Conservation (phyloP, 2,797 vertebrate genomes). For the Gastrophryne carolinensis region DNA sequence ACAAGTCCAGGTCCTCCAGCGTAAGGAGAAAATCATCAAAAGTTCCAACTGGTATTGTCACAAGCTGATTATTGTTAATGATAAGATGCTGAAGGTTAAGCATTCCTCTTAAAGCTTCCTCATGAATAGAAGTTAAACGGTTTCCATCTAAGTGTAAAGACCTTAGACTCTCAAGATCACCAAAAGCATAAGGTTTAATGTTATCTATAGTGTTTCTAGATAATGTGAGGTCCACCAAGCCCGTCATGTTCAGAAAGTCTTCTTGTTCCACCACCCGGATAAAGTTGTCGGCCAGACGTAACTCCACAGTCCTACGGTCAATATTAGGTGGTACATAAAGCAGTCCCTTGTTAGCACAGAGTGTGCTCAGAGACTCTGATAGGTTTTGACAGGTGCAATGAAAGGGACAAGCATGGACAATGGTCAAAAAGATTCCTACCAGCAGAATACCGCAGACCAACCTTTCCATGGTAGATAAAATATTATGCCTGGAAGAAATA, state of each 20-base stretch:
- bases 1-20: slow-evolving; percentile 88
- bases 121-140: slow-evolving; percentile 76
- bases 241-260: slow-evolving; percentile 89
- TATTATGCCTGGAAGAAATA: slow-evolving; percentile 21
- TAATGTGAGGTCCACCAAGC: slow-evolving; percentile 87
- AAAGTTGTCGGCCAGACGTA: slow-evolving; percentile 89
- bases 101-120: slow-evolving; percentile 80
- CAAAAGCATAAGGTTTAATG: slow-evolving; percentile 82
- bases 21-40: slow-evolving; percentile 87
- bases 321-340: slow-evolving; percentile 87
- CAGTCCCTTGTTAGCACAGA: slow-evolving; percentile 90
- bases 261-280: slow-evolving; percentile 79
- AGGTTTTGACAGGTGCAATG: slow-evolving; percentile 92
- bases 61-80: slow-evolving; percentile 88
- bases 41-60: slow-evolving; percentile 73
- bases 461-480: slow-evolving; percentile 59
- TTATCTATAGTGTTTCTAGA: slow-evolving; percentile 87
- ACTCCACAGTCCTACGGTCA: slow-evolving; percentile 89
- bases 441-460: slow-evolving; percentile 63
- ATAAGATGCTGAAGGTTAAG: slow-evolving; percentile 89
- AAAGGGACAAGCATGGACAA: slow-evolving; percentile 81
- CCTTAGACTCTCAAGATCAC: slow-evolving; percentile 86
- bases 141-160: slow-evolving; percentile 89
- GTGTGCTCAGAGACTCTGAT: slow-evolving; percentile 89
- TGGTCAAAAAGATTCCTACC: slow-evolving; percentile 60